These are phyloP conservation scores for Chelonus insularis DNA, from an alignment of 1,140 invertebrate genomes.

Conservation along the genomic window DNA sequence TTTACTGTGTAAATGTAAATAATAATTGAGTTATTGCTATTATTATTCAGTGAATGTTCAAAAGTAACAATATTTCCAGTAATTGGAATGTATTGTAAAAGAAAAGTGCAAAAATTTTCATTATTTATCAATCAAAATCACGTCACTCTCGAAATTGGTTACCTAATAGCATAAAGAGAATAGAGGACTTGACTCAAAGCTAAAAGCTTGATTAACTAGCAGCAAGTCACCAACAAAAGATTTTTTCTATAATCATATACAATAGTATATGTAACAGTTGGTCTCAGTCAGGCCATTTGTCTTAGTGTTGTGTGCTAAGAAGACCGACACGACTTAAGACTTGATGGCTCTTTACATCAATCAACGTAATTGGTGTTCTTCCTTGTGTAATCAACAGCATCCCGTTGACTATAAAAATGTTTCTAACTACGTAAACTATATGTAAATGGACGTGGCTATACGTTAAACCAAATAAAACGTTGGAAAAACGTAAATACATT, in stretches of 20 bases:
- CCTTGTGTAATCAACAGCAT: conserved; percentile 56
- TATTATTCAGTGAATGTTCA: too few species aligned
- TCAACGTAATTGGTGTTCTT: conserved; percentile 61
- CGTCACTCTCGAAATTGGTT: conserved; percentile 22
- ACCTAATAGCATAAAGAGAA: conserved; percentile 30
- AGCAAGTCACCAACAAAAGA: conserved; percentile 42
- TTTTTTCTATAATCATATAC: conserved; percentile 53
- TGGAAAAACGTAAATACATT: neutral
- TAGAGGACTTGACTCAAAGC: conserved; percentile 40
- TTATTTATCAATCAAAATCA: conserved; percentile 8
- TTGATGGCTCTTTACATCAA: conserved; percentile 53
- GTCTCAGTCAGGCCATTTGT: conserved; percentile 39
- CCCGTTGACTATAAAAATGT: conserved; percentile 55
- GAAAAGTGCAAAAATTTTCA: neutral
- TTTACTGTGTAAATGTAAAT: too few species aligned
- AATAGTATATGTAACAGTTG: conserved; percentile 60
- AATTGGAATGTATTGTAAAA: conserved; percentile 35
- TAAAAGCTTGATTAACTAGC: conserved; percentile 49
- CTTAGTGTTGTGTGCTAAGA: neutral
- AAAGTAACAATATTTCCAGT: conserved; percentile 1
- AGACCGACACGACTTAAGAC: conserved; percentile 35
- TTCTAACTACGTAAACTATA: conserved; percentile 53
- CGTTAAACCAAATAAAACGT: conserved; percentile 20
- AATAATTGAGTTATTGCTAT: too few species aligned
- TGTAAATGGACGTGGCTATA: conserved; percentile 39